These are phyloP conservation scores for Orthonychiurus folsomi DNA, from an alignment of 2,888 invertebrate species.

Conservation along the genomic window DNA sequence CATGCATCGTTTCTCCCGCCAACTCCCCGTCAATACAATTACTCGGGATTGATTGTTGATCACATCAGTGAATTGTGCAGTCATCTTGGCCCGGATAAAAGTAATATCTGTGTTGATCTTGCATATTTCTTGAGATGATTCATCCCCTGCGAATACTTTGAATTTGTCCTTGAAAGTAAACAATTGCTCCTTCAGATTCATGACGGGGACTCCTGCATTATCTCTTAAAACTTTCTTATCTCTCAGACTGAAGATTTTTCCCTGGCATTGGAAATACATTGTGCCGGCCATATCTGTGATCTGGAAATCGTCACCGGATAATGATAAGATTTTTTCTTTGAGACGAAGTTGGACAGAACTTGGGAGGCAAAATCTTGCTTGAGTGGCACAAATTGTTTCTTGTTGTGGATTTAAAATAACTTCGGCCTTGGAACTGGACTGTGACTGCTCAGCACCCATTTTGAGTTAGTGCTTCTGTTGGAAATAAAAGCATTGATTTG, in stretches of 20 bases:
- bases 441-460: constrained; percentile 16
- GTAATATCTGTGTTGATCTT: constrained; percentile 22
- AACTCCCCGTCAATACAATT: constrained; percentile 28
- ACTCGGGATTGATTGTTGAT: constrained; percentile 13
- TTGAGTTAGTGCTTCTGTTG: too few relatives aligned
- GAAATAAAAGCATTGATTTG: too few relatives aligned
- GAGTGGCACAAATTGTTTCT: constrained; percentile 28
- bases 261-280: constrained; percentile 27
- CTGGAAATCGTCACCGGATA: constrained; percentile 32
- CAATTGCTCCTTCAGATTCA: constrained; percentile 27
- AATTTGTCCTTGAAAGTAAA: constrained; percentile 28
- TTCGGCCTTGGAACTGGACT: not conserved
- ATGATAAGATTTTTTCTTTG: constrained; percentile 24
- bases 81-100: constrained; percentile 26
- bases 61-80: constrained; percentile 21
- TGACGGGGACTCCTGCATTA: constrained; percentile 21
- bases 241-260: constrained; percentile 27
- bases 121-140: constrained; percentile 24
- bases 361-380: constrained; percentile 26
- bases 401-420: not conserved
- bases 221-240: constrained; percentile 29
- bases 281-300: constrained; percentile 25
- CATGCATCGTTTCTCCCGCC: constrained; percentile 24
- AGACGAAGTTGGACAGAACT: constrained; percentile 24
- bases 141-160: constrained; percentile 26